These are phyloP conservation scores for Halictus quadricinctus DNA, from an alignment of 2,888 invertebrate genomes.

Conservation along the genomic window DNA sequence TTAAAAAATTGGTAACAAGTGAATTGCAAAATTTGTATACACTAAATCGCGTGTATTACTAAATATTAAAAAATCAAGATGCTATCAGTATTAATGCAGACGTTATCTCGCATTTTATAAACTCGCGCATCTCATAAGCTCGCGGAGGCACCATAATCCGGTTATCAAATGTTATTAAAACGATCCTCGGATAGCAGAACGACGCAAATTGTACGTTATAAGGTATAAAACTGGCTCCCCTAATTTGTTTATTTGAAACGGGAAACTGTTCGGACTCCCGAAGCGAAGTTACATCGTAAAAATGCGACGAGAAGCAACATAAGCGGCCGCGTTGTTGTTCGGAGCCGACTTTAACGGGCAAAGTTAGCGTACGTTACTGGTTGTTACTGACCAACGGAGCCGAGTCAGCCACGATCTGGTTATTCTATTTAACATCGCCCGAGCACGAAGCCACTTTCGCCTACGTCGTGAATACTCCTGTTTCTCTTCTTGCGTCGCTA, in stretches of 20 bases:
- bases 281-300: conserved; percentile 18
- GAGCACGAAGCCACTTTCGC: conserved; percentile 69
- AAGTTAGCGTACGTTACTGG: conserved; percentile 63
- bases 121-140: neutral
- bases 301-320: conserved; percentile 7
- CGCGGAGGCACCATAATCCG: neutral
- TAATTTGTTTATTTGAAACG: conserved; percentile 10
- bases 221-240: neutral
- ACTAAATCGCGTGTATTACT: neutral
- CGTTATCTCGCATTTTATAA: neutral
- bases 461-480: conserved; percentile 58
- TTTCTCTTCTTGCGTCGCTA: conserved; percentile 48
- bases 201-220: neutral
- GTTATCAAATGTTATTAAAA: neutral
- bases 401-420: conserved; percentile 69
- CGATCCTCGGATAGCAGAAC: neutral
- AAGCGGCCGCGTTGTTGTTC: conserved; percentile 23
- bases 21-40: too few species aligned
- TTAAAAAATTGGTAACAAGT: too few species aligned
- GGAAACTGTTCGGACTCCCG: neutral
- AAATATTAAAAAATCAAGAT: neutral
- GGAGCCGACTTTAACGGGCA: conserved; percentile 42
- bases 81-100: neutral
- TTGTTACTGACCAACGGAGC: conserved; percentile 57
- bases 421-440: conserved; percentile 69